Conservation (phyloP, 2,888 invertebrate genomes). For the Patella depressa region DNA sequence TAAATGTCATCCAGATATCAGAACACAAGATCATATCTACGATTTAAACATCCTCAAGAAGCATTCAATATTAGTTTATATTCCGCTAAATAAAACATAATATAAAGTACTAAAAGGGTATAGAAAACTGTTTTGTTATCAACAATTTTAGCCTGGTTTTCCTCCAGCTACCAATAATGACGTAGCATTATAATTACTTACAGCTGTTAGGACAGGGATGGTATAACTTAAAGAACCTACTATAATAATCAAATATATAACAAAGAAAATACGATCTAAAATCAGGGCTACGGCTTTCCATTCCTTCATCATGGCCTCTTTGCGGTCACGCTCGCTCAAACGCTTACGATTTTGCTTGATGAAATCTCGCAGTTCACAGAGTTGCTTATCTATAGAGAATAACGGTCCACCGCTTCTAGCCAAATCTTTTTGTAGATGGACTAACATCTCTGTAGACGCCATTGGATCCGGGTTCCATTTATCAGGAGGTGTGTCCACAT, state of each 20-base stretch:
- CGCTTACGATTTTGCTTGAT: slow-evolving; percentile 52
- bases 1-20: too few species aligned
- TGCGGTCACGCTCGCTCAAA: slow-evolving; percentile 61
- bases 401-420: slow-evolving; percentile 36
- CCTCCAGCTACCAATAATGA: neutral
- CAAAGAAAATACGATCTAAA: slow-evolving; percentile 68
- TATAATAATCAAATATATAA: slow-evolving; percentile 62
- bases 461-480: slow-evolving; percentile 41
- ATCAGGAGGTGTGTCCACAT: slow-evolving; percentile 36
- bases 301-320: slow-evolving; percentile 61
- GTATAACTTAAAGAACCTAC: slow-evolving; percentile 58
- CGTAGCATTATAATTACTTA: neutral
- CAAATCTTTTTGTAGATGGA: slow-evolving; percentile 14
- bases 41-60: too few species aligned
- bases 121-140: too few species aligned
- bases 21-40: too few species aligned
- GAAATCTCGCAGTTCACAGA: slow-evolving; percentile 54
- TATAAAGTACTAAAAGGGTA: too few species aligned
- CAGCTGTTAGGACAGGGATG: slow-evolving; percentile 40
- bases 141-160: neutral
- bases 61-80: too few species aligned
- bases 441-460: slow-evolving; percentile 20
- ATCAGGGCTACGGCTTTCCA: slow-evolving; percentile 68
- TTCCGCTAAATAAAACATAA: too few species aligned
- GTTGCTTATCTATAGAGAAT: slow-evolving; percentile 51